These are phyloP conservation scores for Scalopus aquaticus DNA, from an alignment of 2,113 vertebrate species.

Conservation along the genomic window DNA sequence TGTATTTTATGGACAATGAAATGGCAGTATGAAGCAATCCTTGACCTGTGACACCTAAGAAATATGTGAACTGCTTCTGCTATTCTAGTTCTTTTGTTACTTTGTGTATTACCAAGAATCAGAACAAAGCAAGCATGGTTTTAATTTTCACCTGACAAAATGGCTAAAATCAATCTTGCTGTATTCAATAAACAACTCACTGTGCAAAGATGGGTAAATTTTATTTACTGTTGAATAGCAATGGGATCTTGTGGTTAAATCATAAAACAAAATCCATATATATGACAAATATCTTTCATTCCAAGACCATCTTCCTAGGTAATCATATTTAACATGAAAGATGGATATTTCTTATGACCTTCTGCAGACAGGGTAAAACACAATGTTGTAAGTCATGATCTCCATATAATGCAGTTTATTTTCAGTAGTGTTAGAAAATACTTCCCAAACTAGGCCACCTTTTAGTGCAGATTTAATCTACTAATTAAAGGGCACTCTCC, in stretches of 20 bases:
- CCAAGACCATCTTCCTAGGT: slow-evolving; percentile 19
- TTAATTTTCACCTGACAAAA: slow-evolving; percentile 68
- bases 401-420: slow-evolving; percentile 9
- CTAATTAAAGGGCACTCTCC: neutral
- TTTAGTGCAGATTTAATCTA: neutral
- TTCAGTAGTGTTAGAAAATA: slow-evolving; percentile 34
- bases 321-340: slow-evolving; percentile 34
- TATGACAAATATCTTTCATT: slow-evolving; percentile 55
- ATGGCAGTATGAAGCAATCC: neutral
- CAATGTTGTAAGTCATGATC: neutral
- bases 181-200: slow-evolving; percentile 45
- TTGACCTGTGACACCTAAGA: neutral
- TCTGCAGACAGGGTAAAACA: neutral
- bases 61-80: neutral
- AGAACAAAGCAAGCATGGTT: slow-evolving; percentile 24
- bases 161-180: slow-evolving; percentile 56
- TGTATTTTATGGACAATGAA: neutral
- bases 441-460: neutral
- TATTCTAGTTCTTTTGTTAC: neutral
- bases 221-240: slow-evolving; percentile 62
- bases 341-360: slow-evolving; percentile 50
- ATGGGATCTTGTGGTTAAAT: slow-evolving; percentile 29
- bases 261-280: slow-evolving; percentile 47
- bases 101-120: neutral
- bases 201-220: slow-evolving; percentile 43